Conservation (phyloP, 2,888 invertebrate species). For the Scaptomyza parva region DNA sequence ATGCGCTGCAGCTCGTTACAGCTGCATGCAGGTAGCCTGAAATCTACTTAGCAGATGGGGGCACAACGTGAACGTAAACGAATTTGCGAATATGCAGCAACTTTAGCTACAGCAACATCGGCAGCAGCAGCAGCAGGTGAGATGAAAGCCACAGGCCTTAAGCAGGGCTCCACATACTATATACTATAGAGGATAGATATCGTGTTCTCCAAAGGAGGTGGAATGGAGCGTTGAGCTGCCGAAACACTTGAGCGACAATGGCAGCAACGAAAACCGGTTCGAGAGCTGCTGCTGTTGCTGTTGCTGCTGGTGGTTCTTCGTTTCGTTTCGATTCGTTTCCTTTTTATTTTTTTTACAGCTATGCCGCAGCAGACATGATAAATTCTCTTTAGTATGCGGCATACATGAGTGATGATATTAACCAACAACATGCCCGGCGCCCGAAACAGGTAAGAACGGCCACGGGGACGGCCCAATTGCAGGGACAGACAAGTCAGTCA, state of each 20-base stretch:
- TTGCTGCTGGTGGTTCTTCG: neutral
- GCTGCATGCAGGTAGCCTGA: constrained; percentile 73
- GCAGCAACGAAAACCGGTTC: constrained; percentile 34
- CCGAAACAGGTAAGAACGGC: constrained; percentile 1
- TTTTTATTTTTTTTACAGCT: constrained; percentile 45
- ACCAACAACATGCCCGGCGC: constrained; percentile 64
- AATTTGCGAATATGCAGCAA: constrained; percentile 72
- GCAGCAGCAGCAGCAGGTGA: constrained; percentile 47
- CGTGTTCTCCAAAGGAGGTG: neutral
- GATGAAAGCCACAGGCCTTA: constrained; percentile 31
- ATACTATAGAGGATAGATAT: constrained; percentile 20
- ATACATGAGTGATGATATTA: constrained; percentile 82
- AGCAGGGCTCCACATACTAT: neutral
- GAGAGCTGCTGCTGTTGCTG: constrained; percentile 14
- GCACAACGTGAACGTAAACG: constrained; percentile 67
- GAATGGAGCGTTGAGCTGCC: constrained; percentile 30
- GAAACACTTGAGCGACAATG: constrained; percentile 75
- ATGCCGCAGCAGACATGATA: constrained; percentile 78
- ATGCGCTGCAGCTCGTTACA: constrained; percentile 62
- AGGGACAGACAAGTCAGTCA: constrained; percentile 42
- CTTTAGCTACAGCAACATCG: constrained; percentile 37
- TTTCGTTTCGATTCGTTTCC: constrained; percentile 5
- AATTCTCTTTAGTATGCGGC: constrained; percentile 82
- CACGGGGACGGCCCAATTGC: constrained; percentile 1
- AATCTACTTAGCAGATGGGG: constrained; percentile 76